Conservation (phyloP, 2,113 vertebrate genomes). For the Anolis carolinensis region DNA sequence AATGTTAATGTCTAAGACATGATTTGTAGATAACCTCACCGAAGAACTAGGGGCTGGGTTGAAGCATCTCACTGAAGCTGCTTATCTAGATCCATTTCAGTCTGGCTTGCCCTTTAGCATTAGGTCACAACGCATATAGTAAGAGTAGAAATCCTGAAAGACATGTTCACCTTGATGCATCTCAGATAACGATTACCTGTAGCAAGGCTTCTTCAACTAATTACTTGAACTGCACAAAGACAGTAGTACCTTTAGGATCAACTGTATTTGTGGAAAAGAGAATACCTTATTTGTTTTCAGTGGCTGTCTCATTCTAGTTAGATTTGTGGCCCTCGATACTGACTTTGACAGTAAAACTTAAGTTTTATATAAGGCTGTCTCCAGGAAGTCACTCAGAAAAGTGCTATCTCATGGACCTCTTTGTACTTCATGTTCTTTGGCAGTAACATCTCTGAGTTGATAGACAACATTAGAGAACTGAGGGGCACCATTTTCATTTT, state of each 20-base stretch:
- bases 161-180: constrained; percentile 14
- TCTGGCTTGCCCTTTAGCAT: background rate
- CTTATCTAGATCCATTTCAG: constrained; percentile 17
- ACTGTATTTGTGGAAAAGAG: background rate
- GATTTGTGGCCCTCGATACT: no score
- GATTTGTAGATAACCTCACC: constrained; percentile 51
- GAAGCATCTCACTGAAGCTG: constrained; percentile 49
- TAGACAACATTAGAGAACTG: background rate
- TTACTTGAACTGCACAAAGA: constrained; percentile 44
- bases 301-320: background rate
- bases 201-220: constrained; percentile 38
- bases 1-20: constrained; percentile 51
- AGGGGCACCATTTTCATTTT: background rate
- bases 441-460: background rate
- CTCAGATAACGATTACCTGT: constrained; percentile 38
- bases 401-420: background rate
- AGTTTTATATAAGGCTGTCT: no score
- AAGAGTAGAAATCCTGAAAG: constrained; percentile 21
- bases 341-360: background rate
- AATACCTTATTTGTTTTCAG: background rate
- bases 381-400: background rate
- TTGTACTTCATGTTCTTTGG: background rate
- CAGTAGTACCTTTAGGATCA: background rate
- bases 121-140: constrained; percentile 35
- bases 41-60: constrained; percentile 53